phyloP scores from a whole-genome alignment of 2,888 invertebrate species.

The Tenthredo mesomela region DNA sequence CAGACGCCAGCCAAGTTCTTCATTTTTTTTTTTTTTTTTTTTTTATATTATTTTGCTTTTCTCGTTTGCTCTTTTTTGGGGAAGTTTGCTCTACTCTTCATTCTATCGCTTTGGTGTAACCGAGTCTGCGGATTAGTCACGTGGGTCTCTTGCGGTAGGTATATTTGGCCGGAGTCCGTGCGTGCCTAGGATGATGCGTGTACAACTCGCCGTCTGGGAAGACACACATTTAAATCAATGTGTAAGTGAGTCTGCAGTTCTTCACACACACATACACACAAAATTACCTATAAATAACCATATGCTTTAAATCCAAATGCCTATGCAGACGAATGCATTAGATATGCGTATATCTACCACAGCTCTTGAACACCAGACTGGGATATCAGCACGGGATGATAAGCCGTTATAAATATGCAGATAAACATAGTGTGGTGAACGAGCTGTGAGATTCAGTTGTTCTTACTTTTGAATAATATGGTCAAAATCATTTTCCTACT shows the following conservation, averaged over 20 bases:
- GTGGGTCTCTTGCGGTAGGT: conserved; percentile 7
- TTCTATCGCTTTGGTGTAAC: background rate
- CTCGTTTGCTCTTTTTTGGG: conserved; percentile 65
- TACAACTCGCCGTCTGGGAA: conserved; percentile 13
- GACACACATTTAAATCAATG: background rate
- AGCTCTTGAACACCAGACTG: background rate
- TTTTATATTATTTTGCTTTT: background rate
- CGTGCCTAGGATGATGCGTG: conserved; percentile 44
- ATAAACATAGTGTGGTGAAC: background rate
- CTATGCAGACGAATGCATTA: background rate
- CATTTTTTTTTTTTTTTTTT: no score
- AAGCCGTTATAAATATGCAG: background rate
- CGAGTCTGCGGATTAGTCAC: conserved; percentile 25
- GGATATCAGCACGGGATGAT: background rate
- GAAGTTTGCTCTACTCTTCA: conserved; percentile 62
- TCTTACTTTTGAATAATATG: background rate
- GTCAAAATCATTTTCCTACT: background rate
- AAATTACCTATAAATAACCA: background rate
- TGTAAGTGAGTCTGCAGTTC: background rate
- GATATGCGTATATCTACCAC: background rate
- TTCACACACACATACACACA: background rate
- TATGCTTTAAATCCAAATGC: background rate
- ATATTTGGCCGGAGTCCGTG: conserved; percentile 44
- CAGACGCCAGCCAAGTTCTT: conserved; percentile 38
- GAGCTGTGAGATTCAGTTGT: background rate